phyloP scores from a whole-genome alignment of 2,797 vertebrate species.

The Megaceryle alcyon region DNA sequence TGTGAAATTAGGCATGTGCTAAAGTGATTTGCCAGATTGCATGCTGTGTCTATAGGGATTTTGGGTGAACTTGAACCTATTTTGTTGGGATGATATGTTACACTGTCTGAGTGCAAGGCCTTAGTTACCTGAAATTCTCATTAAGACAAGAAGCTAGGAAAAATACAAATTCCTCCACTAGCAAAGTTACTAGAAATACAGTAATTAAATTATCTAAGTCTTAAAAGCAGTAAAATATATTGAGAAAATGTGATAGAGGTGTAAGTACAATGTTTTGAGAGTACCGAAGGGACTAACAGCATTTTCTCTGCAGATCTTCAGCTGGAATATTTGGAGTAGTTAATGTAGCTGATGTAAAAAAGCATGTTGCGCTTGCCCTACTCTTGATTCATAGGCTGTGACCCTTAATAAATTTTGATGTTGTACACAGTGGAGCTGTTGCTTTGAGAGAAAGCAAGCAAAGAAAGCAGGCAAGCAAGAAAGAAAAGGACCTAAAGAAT shows the following conservation, averaged over 20 bases:
- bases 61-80: conserved; percentile 33
- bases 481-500: conserved; percentile 34
- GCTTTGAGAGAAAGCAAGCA: conserved; percentile 41
- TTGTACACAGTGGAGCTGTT: conserved; percentile 1
- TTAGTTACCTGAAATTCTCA: conserved; percentile 63
- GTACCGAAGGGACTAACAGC: not conserved
- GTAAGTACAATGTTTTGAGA: not conserved
- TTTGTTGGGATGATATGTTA: conserved; percentile 19
- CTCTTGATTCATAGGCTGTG: conserved; percentile 50
- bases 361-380: not conserved
- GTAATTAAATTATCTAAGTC: conserved; percentile 53
- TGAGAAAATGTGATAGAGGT: not conserved
- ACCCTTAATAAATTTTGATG: conserved; percentile 45
- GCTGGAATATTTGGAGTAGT: conserved; percentile 3
- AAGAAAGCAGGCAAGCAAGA: not conserved
- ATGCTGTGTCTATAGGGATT: not conserved
- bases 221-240: conserved; percentile 43
- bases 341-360: conserved; percentile 39
- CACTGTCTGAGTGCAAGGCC: not conserved
- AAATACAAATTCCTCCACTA: conserved; percentile 27
- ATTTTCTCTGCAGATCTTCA: conserved; percentile 14
- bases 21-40: conserved; percentile 48
- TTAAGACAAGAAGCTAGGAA: conserved; percentile 53
- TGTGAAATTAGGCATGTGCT: conserved; percentile 21
- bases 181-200: conserved; percentile 48